A percentile compares a stretch with the other conserved stretches of the same genome.
These are phyloP conservation scores for Sebastes kiyomatsui DNA, from an alignment of 2,797 vertebrate genomes.

Conservation along the genomic window DNA sequence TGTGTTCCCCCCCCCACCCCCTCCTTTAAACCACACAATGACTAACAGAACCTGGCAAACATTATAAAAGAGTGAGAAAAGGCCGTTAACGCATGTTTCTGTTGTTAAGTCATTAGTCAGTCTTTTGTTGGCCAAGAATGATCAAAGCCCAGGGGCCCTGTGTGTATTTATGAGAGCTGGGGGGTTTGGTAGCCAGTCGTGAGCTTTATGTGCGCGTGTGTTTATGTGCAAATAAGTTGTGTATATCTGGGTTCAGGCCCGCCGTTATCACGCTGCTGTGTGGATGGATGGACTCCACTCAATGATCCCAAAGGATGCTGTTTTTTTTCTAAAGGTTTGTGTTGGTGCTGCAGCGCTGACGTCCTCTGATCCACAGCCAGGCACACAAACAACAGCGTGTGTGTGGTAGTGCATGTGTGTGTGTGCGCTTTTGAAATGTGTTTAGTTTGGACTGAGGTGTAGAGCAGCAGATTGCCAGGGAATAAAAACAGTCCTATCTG, in stretches of 20 bases:
- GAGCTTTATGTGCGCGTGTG: slow-evolving; percentile 26
- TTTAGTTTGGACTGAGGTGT: slow-evolving; percentile 66
- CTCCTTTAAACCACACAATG: slow-evolving; percentile 15
- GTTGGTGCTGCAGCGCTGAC: slow-evolving; percentile 36
- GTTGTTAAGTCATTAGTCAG: slow-evolving; percentile 75
- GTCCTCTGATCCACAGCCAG: slow-evolving; percentile 70
- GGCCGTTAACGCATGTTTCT: slow-evolving; percentile 62
- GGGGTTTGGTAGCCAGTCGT: slow-evolving; percentile 37
- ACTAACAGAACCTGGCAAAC: slow-evolving; percentile 55
- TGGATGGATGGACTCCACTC: slow-evolving; percentile 49
- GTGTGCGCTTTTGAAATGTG: slow-evolving; percentile 55
- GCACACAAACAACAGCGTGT: slow-evolving; percentile 29
- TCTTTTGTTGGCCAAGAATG: slow-evolving; percentile 70
- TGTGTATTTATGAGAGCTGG: slow-evolving; percentile 46
- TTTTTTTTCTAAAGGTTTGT: slow-evolving; percentile 44
- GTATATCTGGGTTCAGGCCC: slow-evolving; percentile 18
- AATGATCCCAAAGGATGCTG: slow-evolving; percentile 53
- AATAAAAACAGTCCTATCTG: slow-evolving; percentile 56
- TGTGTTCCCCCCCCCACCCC: not conserved
- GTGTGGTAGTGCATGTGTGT: not conserved
- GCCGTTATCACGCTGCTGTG: slow-evolving; percentile 44
- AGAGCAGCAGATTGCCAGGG: slow-evolving; percentile 52
- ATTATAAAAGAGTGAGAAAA: slow-evolving; percentile 44
- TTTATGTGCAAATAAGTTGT: slow-evolving; percentile 29
- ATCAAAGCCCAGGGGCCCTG: slow-evolving; percentile 69